These are phyloP conservation scores for Alouatta palliata DNA, from an alignment of 2,113 vertebrate genomes.

Conservation along the genomic window DNA sequence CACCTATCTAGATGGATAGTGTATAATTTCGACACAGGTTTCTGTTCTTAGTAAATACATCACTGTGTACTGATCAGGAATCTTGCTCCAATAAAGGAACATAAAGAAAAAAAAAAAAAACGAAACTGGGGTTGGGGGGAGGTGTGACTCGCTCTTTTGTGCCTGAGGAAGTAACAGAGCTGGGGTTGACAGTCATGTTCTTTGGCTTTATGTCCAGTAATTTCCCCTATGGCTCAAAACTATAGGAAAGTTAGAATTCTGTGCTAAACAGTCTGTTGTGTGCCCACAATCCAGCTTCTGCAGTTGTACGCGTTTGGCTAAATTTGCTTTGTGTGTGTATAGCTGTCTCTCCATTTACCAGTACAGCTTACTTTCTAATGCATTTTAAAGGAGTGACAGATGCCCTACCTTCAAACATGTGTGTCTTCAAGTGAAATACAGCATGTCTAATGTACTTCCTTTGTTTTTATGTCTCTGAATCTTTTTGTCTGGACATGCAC, in stretches of 20 bases:
- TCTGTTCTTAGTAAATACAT: conserved; percentile 64
- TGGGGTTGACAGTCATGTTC: neutral
- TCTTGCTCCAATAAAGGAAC: conserved; percentile 79
- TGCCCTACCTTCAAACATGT: accelerated
- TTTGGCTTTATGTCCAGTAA: neutral
- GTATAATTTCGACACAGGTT: no score
- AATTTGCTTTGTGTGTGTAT: neutral
- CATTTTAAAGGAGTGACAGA: neutral
- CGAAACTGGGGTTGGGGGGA: neutral
- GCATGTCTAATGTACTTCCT: accelerated
- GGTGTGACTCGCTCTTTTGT: accelerated
- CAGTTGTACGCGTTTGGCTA: accelerated
- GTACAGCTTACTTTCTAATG: accelerated
- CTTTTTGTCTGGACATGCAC: neutral
- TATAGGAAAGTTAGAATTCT: accelerated
- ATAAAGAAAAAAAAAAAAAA: conserved; percentile 56
- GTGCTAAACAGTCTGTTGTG: accelerated
- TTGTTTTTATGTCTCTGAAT: neutral
- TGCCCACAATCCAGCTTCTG: accelerated
- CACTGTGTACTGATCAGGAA: conserved; percentile 76
- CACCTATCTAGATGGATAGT: no score
- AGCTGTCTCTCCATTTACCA: accelerated
- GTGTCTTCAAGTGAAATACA: neutral
- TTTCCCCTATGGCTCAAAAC: neutral
- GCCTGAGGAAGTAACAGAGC: neutral